Conservation (phyloP, 2,797 vertebrate genomes). For the Babyrousa celebensis region DNA sequence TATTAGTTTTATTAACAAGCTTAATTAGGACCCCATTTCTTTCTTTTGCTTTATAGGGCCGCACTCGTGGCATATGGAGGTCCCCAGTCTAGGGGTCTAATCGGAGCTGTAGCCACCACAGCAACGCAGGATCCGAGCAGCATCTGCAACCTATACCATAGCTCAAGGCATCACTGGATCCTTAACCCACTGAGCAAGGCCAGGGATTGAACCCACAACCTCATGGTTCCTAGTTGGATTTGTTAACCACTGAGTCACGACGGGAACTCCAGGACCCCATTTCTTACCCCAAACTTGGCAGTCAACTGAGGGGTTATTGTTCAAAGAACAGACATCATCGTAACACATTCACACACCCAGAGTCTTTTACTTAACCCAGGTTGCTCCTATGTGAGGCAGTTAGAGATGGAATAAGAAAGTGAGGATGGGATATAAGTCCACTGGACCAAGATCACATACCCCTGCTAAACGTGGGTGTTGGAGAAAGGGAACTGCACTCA, state of each 20-base stretch:
- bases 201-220: too few relatives aligned
- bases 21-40: constrained; percentile 5
- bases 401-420: background rate
- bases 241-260: too few relatives aligned
- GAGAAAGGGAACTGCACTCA: background rate
- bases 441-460: background rate
- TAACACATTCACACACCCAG: background rate
- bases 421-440: background rate
- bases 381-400: background rate
- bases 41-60: too few relatives aligned
- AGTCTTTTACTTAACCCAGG: background rate
- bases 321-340: background rate
- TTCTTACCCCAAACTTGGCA: background rate
- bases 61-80: too few relatives aligned
- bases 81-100: too few relatives aligned
- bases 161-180: too few relatives aligned
- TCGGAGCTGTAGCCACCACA: too few relatives aligned
- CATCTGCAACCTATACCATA: too few relatives aligned
- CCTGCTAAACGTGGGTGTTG: background rate
- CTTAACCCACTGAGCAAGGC: too few relatives aligned
- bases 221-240: too few relatives aligned
- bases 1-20: constrained; percentile 21
- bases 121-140: too few relatives aligned
- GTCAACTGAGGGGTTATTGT: background rate
- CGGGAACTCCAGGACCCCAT: background rate